Conservation (phyloP, 2,113 vertebrate species). For the Gallinago media region DNA sequence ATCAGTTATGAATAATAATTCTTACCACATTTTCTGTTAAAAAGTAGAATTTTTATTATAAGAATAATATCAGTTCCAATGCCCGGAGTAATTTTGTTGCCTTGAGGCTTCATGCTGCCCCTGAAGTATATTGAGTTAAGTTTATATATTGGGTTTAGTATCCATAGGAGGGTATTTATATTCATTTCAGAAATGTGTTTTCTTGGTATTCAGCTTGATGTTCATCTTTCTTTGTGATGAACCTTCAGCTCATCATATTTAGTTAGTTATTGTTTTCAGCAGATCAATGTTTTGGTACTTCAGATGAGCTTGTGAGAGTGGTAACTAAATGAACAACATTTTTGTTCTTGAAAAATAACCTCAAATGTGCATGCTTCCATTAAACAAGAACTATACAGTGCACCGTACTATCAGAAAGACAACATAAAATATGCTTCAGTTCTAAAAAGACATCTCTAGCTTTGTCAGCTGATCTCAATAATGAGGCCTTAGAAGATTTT, state of each 20-base stretch:
- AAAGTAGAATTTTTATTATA: background rate
- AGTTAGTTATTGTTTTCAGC: conserved; percentile 21
- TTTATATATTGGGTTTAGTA: background rate
- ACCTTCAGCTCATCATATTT: background rate
- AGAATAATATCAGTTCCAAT: background rate
- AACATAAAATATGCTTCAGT: background rate
- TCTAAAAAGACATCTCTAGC: background rate
- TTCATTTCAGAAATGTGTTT: conserved; percentile 42
- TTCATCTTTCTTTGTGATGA: background rate
- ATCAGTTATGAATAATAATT: background rate
- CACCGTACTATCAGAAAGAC: background rate
- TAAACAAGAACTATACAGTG: background rate
- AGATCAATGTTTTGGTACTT: conserved; percentile 15
- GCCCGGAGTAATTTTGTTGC: background rate
- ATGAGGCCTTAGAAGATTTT: background rate
- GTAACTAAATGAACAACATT: conserved; percentile 13
- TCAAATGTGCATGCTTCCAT: background rate
- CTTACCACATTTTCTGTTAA: background rate
- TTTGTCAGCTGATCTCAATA: background rate
- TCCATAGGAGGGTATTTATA: background rate
- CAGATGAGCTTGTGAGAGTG: conserved; percentile 10
- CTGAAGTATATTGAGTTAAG: background rate
- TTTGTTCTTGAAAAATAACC: conserved; percentile 20
- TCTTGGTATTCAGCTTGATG: background rate
- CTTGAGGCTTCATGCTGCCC: background rate